Evolutionary conservation across 2,888 invertebrate genomes (phyloP), one percentile per base, ranked within the genome.

Genomic region (Epirrhoe alternata): DNA sequence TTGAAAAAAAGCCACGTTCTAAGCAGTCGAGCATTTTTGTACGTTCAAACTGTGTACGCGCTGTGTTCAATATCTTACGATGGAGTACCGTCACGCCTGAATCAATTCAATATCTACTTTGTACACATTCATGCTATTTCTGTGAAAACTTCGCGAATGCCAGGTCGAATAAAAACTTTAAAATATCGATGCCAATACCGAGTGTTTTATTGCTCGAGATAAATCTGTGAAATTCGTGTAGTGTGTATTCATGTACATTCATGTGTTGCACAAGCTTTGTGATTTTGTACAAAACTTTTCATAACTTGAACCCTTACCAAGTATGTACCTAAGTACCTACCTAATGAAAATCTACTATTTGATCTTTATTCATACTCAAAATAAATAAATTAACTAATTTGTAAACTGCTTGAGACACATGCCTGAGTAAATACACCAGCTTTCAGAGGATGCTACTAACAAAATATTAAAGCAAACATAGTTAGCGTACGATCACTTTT

Each of bases 131-230:
- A 38, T 42, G 12, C 12, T 12, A 12, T 12, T 10, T 38, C 38
- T 42, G 38, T 42, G 38, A 12, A 7, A 35, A 42, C 45, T 38
- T 55, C 24, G 7, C 57, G 10, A 47, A 14, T 30, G n/a, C 35
- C 49, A 35, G 61, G 33, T 24, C 17, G n/a, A 57, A 57, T 51
- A 63, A 63, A 57, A 63, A 42, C 45, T 63, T 63, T 52, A 52
- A 63, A 63, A 57, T 57, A 63, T 63, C 52, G 42, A 33, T 57
- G 63, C 51, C 63, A 63, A 57, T 56, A 42, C 42, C 30, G 35
- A 57, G 52, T 63, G 57, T 63, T 63, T 63, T 63, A 63, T 57
- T 57, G 56, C 42, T 63, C 16, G 33, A 57, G 57, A 63, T 63
- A 63, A 62, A 62, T 62, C 56, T 51, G n/a, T 31, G 5, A 1